A percentile compares a stretch with the other conserved stretches of the same genome.
Conservation (phyloP, 2,113 vertebrate species). For the Podarcis muralis region DNA sequence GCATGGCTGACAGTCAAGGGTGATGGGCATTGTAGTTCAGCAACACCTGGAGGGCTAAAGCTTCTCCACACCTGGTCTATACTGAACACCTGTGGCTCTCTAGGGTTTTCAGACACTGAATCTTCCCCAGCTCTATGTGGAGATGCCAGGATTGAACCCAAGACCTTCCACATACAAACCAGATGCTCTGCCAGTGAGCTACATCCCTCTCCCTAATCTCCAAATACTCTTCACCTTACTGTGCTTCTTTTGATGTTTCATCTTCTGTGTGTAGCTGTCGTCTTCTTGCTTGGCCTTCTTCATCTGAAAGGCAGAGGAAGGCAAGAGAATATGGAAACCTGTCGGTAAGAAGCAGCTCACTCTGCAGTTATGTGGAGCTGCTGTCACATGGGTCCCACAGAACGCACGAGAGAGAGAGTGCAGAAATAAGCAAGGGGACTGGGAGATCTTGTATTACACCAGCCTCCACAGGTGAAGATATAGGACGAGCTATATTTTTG, state of each 20-base stretch:
- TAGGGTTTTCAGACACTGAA: too few relatives aligned
- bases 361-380: not conserved
- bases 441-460: not conserved
- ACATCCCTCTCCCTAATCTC: not conserved
- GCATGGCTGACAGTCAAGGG: too few relatives aligned
- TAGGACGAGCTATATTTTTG: too few relatives aligned
- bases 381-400: not conserved
- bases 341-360: fast-evolving
- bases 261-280: slow-evolving; percentile 77
- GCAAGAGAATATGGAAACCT: not conserved
- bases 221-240: slow-evolving; percentile 78
- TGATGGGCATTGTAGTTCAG: too few relatives aligned
- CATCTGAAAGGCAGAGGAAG: slow-evolving; percentile 79
- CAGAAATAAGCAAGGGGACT: not conserved
- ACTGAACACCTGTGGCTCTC: too few relatives aligned
- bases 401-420: not conserved
- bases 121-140: too few relatives aligned
- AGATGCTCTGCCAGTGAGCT: too few relatives aligned
- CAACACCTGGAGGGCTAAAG: too few relatives aligned
- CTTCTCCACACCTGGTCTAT: too few relatives aligned
- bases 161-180: too few relatives aligned
- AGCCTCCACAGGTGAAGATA: not conserved
- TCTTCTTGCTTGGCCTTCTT: slow-evolving; percentile 76
- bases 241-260: slow-evolving; percentile 79
- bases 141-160: too few relatives aligned